Conservation (phyloP, 2,113 vertebrate species). For the Mastomys coucha region DNA sequence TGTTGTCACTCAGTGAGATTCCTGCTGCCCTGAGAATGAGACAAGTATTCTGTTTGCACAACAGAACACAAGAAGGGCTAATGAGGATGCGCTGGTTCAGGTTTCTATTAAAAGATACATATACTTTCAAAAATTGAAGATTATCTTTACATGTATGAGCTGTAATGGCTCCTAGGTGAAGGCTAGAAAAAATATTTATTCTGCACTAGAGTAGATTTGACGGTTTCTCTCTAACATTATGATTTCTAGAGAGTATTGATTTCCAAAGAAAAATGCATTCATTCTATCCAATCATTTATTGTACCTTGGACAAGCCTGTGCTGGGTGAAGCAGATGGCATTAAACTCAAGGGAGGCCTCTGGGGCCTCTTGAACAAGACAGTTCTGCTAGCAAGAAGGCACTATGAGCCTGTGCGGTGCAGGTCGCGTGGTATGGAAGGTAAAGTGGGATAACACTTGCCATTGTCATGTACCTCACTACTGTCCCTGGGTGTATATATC, state of each 20-base stretch:
- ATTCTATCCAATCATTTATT: background rate
- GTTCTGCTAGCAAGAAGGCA: background rate
- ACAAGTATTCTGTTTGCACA: constrained; percentile 65
- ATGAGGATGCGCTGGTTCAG: constrained; percentile 57
- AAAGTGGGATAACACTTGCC: background rate
- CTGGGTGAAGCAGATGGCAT: background rate
- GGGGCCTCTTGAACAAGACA: background rate
- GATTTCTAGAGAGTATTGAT: constrained; percentile 19
- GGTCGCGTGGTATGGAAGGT: background rate
- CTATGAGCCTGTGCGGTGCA: background rate
- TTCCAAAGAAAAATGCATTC: background rate
- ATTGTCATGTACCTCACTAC: background rate
- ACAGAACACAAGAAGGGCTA: constrained; percentile 74
- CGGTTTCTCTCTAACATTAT: background rate
- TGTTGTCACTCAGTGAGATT: constrained; percentile 42
- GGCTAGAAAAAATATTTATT: constrained; percentile 55
- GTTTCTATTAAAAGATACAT: constrained; percentile 61
- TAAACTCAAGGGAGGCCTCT: background rate
- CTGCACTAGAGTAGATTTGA: background rate
- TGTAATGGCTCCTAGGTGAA: constrained; percentile 50
- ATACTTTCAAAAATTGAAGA: constrained; percentile 68
- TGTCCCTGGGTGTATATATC: background rate
- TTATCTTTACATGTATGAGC: constrained; percentile 19
- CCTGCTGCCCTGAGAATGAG: constrained; percentile 39
- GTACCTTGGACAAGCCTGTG: background rate